Conservation (phyloP, 2,888 invertebrate genomes). For the Meta bourneti region DNA sequence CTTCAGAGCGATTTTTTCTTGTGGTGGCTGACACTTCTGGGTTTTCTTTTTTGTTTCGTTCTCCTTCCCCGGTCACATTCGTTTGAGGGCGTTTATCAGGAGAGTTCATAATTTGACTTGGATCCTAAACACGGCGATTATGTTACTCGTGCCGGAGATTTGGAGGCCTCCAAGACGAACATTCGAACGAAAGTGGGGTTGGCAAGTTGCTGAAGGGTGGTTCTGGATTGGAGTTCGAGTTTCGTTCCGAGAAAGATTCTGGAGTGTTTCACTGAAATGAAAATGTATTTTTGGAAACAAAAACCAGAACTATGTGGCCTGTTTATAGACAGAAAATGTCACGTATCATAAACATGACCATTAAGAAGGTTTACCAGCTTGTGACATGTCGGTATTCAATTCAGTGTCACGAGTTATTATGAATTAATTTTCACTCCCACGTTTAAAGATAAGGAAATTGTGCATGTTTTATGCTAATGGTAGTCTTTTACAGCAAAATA, state of each 20-base stretch:
- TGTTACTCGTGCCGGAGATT: slow-evolving; percentile 57
- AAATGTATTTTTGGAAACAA: slow-evolving; percentile 33
- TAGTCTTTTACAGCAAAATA: too few relatives aligned
- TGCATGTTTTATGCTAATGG: too few relatives aligned
- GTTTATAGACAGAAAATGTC: neutral
- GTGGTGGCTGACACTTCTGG: too few relatives aligned
- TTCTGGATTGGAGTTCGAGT: neutral
- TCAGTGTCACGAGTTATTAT: too few relatives aligned
- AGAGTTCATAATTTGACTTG: slow-evolving; percentile 58
- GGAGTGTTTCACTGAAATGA: slow-evolving; percentile 7
- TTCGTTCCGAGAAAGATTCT: slow-evolving; percentile 37
- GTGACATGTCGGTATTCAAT: too few relatives aligned
- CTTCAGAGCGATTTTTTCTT: neutral
- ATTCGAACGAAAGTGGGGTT: slow-evolving; percentile 3
- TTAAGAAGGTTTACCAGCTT: too few relatives aligned
- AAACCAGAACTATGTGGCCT: neutral
- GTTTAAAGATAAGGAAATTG: too few relatives aligned
- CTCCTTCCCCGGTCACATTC: slow-evolving; percentile 19
- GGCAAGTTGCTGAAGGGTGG: slow-evolving; percentile 27
- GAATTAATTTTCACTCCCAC: too few relatives aligned
- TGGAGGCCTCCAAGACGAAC: neutral
- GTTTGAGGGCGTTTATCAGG: slow-evolving; percentile 58
- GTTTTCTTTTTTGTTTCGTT: neutral
- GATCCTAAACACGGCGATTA: slow-evolving; percentile 65
- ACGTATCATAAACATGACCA: neutral